These are phyloP conservation scores for Nomada flava DNA, from an alignment of 2,888 invertebrate genomes.

Conservation along the genomic window DNA sequence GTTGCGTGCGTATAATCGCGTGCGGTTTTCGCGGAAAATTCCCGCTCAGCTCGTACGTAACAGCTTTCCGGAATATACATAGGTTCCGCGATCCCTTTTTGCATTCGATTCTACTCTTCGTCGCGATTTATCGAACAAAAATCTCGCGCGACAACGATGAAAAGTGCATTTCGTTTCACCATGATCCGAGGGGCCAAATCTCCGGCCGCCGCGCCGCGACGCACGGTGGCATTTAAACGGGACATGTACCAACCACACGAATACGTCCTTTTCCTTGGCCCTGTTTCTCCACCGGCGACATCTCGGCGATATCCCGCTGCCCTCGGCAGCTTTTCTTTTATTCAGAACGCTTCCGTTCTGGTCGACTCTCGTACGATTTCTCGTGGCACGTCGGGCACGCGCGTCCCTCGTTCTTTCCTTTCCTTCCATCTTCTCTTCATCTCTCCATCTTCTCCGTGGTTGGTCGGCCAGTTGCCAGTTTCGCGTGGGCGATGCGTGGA, in stretches of 20 bases:
- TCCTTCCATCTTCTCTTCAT: slow-evolving; percentile 17
- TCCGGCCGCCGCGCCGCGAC: not conserved
- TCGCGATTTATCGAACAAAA: not conserved
- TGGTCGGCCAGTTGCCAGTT: slow-evolving; percentile 36
- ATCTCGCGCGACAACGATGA: not conserved
- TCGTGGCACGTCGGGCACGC: slow-evolving; percentile 33
- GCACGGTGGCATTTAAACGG: not conserved
- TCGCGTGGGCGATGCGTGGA: slow-evolving; percentile 57
- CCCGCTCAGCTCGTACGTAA: not conserved
- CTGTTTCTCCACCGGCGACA: slow-evolving; percentile 8
- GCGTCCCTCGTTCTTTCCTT: not conserved
- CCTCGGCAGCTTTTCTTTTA: slow-evolving; percentile 52
- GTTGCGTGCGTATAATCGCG: slow-evolving; percentile 53
- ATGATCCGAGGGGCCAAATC: slow-evolving; percentile 9
- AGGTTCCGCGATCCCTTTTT: not conserved
- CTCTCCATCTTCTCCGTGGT: slow-evolving; percentile 2
- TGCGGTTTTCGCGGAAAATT: slow-evolving; percentile 42
- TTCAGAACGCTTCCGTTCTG: slow-evolving; percentile 41
- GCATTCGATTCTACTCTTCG: not conserved
- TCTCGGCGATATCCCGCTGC: slow-evolving; percentile 1
- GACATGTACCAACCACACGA: too few relatives aligned
- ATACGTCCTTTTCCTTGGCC: not conserved
- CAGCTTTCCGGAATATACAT: not conserved
- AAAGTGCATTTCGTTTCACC: not conserved
- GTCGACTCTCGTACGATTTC: slow-evolving; percentile 22